Conservation (phyloP, 2,113 vertebrate species). For the Anhinga anhinga region DNA sequence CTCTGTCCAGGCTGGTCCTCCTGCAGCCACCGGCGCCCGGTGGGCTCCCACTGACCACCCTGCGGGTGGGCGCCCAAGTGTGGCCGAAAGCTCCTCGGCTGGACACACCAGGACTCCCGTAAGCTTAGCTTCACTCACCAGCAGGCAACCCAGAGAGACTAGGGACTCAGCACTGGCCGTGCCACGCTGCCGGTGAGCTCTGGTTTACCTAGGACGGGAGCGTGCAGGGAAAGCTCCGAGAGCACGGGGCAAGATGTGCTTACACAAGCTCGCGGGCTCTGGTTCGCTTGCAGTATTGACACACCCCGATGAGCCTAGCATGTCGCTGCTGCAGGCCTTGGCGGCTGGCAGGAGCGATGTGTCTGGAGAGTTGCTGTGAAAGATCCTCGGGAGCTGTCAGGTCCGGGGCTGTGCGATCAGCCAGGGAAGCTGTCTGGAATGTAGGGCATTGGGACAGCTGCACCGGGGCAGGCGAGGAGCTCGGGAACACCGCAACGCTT, state of each 20-base stretch:
- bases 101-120: accelerated
- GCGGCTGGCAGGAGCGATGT: neutral
- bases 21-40: accelerated
- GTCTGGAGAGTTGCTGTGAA: neutral
- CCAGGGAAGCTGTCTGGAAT: slow-evolving; percentile 20
- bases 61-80: accelerated
- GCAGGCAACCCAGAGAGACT: neutral
- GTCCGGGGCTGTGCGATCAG: neutral
- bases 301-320: accelerated
- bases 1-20: neutral
- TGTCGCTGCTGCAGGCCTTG: accelerated
- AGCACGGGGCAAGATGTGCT: neutral
- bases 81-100: accelerated
- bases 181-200: accelerated
- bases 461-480: neutral
- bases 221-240: accelerated
- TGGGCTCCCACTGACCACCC: neutral
- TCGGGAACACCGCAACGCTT: neutral
- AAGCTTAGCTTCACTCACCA: accelerated
- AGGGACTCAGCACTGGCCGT: neutral
- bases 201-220: accelerated
- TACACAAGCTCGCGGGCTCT: accelerated
- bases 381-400: neutral
- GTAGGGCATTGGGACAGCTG: slow-evolving; percentile 57
- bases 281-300: accelerated